Evolutionary conservation across 2,113 vertebrate genomes (phyloP).

Genomic region (Triplophysa rosa): DNA sequence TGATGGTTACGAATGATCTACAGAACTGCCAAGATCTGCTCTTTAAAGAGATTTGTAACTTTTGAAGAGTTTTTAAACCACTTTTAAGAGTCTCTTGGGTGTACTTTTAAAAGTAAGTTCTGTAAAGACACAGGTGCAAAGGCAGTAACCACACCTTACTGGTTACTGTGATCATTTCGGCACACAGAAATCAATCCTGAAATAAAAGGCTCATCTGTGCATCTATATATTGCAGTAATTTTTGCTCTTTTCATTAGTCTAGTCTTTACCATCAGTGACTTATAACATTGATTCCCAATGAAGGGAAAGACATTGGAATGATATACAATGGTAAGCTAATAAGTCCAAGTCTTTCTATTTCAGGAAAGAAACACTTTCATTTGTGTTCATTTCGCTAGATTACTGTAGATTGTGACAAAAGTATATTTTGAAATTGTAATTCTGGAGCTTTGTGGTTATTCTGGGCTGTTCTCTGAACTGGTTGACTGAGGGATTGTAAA

Average conservation of each 20-base stretch:
- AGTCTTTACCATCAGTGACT: slow-evolving; percentile 32
- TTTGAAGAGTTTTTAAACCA: slow-evolving; percentile 4
- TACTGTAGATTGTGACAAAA: slow-evolving; percentile 63
- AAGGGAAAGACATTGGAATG: slow-evolving; percentile 58
- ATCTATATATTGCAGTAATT: slow-evolving; percentile 10
- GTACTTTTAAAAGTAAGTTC: slow-evolving; percentile 22
- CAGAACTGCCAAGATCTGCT: slow-evolving; percentile 33
- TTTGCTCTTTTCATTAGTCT: slow-evolving; percentile 2
- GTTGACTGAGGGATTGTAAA: slow-evolving; percentile 22
- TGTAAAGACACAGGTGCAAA: background rate
- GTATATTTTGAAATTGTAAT: slow-evolving; percentile 60
- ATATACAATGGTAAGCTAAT: slow-evolving; percentile 63
- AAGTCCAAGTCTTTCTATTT: slow-evolving; percentile 60
- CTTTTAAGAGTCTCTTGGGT: background rate
- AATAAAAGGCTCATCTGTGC: background rate
- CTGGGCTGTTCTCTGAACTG: slow-evolving; percentile 47
- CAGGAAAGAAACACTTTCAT: slow-evolving; percentile 58
- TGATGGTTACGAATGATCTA: slow-evolving; percentile 30
- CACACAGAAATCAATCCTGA: background rate
- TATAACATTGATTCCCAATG: slow-evolving; percentile 24
- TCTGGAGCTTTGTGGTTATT: slow-evolving; percentile 50
- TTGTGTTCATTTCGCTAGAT: slow-evolving; percentile 62
- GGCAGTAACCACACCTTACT: background rate
- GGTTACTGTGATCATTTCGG: background rate
- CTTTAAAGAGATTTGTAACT: slow-evolving; percentile 14